Conservation (phyloP, 2,888 invertebrate species). For the Suillia variegata region DNA sequence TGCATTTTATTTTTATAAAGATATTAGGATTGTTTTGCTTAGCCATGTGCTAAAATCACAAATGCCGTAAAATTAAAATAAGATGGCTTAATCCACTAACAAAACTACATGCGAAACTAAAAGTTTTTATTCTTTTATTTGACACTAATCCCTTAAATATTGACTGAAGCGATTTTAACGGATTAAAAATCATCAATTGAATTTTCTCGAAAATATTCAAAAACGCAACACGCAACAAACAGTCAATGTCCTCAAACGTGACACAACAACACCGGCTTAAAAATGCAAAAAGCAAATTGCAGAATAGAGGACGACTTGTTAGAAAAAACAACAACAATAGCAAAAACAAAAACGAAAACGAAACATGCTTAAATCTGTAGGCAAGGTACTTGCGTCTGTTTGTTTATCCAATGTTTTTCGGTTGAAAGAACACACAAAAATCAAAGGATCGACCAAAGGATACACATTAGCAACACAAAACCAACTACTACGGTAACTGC, state of each 20-base stretch:
- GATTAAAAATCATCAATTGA: constrained; percentile 56
- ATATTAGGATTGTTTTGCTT: too few relatives aligned
- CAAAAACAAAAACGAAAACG: constrained; percentile 12
- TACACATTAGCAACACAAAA: constrained; percentile 9
- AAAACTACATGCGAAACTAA: constrained; percentile 20
- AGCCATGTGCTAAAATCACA: too few relatives aligned
- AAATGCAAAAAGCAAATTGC: constrained; percentile 9
- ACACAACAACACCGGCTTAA: constrained; percentile 22
- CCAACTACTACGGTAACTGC: neutral
- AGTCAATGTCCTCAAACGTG: constrained; percentile 9
- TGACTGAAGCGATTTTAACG: constrained; percentile 60
- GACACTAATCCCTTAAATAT: constrained; percentile 62
- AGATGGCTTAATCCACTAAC: constrained; percentile 28
- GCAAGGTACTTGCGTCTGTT: constrained; percentile 40
- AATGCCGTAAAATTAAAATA: too few relatives aligned
- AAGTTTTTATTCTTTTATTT: constrained; percentile 36
- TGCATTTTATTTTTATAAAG: too few relatives aligned
- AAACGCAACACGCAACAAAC: neutral
- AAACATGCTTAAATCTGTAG: neutral
- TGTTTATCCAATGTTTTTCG: constrained; percentile 60
- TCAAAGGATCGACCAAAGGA: constrained; percentile 28
- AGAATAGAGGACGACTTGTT: constrained; percentile 18
- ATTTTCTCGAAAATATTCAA: constrained; percentile 16
- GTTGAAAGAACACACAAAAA: constrained; percentile 52
- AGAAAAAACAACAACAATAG: constrained; percentile 9